These are phyloP conservation scores for Procambarus virginalis DNA, from an alignment of 1,140 invertebrate genomes.

Conservation along the genomic window DNA sequence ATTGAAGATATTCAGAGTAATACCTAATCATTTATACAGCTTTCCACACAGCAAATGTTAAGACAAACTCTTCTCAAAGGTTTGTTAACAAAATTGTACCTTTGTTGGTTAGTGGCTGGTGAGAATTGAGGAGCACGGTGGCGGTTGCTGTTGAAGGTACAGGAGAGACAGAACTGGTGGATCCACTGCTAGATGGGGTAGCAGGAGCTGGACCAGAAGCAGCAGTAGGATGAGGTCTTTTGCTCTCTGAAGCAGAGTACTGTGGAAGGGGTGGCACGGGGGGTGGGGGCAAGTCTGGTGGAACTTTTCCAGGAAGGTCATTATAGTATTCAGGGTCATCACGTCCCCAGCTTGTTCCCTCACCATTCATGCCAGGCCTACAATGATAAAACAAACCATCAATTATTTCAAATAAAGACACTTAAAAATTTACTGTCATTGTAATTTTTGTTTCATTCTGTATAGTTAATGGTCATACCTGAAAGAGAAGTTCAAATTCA, in stretches of 20 bases:
- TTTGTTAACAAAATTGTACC: conserved; percentile 3
- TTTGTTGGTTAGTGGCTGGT: conserved; percentile 60
- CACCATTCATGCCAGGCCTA: conserved; percentile 54
- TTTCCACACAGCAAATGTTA: no score
- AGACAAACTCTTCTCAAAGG: no score
- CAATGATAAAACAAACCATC: background rate
- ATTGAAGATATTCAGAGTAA: no score
- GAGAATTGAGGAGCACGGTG: conserved; percentile 52
- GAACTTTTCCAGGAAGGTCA: conserved; percentile 96
- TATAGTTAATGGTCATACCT: no score
- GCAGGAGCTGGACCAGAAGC: conserved; percentile 35
- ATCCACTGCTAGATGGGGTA: conserved; percentile 42
- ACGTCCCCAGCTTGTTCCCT: conserved; percentile 57
- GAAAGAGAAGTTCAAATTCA: no score
- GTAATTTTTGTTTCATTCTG: no score
- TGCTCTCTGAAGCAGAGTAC: conserved; percentile 62
- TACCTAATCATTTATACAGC: no score
- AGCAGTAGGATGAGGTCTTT: conserved; percentile 51
- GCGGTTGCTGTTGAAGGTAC: conserved; percentile 21
- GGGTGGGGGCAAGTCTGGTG: conserved; percentile 85
- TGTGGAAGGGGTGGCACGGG: conserved; percentile 76
- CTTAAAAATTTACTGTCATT: no score
- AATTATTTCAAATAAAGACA: background rate
- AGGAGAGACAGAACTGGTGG: conserved; percentile 33
- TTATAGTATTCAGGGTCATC: conserved; percentile 97